phyloP scores from a whole-genome alignment of 2,113 vertebrate genomes.

The Crypturellus undulatus region DNA sequence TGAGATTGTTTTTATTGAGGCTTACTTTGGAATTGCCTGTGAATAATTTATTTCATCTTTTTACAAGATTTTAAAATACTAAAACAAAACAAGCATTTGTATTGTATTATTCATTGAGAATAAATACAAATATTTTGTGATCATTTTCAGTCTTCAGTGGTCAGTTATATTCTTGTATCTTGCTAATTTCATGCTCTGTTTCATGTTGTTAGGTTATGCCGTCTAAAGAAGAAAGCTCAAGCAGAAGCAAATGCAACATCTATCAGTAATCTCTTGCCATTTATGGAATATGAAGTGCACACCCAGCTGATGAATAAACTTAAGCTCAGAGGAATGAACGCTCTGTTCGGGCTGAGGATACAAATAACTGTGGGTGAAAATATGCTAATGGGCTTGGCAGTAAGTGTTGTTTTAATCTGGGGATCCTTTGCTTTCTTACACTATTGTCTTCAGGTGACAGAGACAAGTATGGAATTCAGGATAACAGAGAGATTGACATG shows the following conservation, averaged over 20 bases:
- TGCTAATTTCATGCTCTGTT: neutral
- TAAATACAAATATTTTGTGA: neutral
- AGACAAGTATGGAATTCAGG: neutral
- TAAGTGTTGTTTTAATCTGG: constrained; percentile 75
- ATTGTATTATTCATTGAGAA: neutral
- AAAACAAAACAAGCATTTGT: neutral
- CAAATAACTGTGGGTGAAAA: constrained; percentile 97
- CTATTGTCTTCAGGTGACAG: neutral
- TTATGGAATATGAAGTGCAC: constrained; percentile 98
- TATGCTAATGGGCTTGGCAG: constrained; percentile 95
- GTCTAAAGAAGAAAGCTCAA: constrained; percentile 96
- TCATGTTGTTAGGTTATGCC: constrained; percentile 84
- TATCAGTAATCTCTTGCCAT: constrained; percentile 95
- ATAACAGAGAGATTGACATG: neutral
- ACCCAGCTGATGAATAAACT: constrained; percentile 99
- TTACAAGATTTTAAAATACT: neutral
- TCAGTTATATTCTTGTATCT: neutral
- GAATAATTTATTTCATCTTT: neutral
- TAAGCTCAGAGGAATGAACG: constrained; percentile 96
- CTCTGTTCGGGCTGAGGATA: constrained; percentile 93
- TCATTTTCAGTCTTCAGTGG: fast-evolving
- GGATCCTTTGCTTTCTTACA: neutral
- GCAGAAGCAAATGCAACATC: constrained; percentile 95
- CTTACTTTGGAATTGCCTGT: neutral
- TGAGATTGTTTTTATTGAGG: neutral